Evolutionary conservation across 2,888 invertebrate genomes (phyloP).

Genomic region (Rotaria socialis): DNA sequence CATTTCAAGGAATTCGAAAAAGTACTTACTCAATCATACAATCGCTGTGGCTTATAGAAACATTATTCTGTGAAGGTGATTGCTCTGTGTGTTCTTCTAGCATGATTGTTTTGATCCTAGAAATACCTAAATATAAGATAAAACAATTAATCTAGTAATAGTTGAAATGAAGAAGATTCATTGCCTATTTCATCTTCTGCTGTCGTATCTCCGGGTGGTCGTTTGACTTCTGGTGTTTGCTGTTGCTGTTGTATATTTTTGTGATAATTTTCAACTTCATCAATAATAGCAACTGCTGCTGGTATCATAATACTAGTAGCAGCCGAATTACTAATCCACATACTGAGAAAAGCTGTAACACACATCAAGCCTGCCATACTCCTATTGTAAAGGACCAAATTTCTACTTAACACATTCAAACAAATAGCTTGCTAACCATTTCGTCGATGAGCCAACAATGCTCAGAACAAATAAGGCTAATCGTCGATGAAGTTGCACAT

Average conservation of each 20-base stretch:
- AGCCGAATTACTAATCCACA: slow-evolving; percentile 94
- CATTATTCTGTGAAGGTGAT: background rate
- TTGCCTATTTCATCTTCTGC: background rate
- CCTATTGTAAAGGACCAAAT: slow-evolving; percentile 57
- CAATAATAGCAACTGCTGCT: slow-evolving; percentile 54
- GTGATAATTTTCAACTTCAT: slow-evolving; percentile 49
- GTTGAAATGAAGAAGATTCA: background rate
- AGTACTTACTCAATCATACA: background rate
- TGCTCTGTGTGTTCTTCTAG: background rate
- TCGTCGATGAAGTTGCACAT: background rate
- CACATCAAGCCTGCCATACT: slow-evolving; percentile 77
- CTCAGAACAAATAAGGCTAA: background rate
- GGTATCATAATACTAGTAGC: slow-evolving; percentile 61
- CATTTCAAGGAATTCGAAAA: no score
- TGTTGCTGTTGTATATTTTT: background rate
- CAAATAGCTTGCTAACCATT: background rate
- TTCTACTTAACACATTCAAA: background rate
- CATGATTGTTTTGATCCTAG: no score
- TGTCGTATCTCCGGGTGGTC: background rate
- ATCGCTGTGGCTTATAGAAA: background rate
- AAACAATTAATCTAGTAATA: background rate
- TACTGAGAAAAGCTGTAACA: slow-evolving; percentile 85
- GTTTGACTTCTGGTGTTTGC: background rate
- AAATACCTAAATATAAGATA: background rate
- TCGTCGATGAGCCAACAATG: background rate